Conservation (phyloP, 2,113 vertebrate genomes). For the Gallinago jamesoni region DNA sequence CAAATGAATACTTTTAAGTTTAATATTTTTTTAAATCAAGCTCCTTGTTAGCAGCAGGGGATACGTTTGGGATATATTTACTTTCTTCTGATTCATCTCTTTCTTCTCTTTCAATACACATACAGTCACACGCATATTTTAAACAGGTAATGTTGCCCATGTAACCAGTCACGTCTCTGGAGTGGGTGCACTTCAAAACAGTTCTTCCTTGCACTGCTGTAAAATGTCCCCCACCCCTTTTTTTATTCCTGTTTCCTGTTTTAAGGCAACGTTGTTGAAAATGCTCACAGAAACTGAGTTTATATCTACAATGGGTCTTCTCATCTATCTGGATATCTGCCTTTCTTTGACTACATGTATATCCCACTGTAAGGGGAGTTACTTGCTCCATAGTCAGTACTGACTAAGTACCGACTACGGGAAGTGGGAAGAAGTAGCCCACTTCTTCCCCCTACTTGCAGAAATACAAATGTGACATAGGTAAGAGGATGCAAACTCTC, state of each 20-base stretch:
- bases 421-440: too few relatives aligned
- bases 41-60: background rate
- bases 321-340: background rate
- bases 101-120: background rate
- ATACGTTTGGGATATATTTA: background rate
- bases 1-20: background rate
- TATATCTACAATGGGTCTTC: background rate
- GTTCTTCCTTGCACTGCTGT: background rate
- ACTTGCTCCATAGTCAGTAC: background rate
- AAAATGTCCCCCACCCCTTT: background rate
- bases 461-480: background rate
- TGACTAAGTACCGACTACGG: background rate
- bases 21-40: background rate
- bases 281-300: background rate
- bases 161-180: background rate
- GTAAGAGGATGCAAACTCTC: background rate
- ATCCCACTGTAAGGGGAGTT: background rate
- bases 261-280: background rate
- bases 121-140: background rate
- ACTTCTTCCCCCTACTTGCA: background rate
- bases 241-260: background rate
- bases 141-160: background rate
- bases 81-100: background rate
- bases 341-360: background rate
- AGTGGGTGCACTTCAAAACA: background rate